Conservation (phyloP, 2,113 vertebrate genomes). For the Hippocampus barbouri region DNA sequence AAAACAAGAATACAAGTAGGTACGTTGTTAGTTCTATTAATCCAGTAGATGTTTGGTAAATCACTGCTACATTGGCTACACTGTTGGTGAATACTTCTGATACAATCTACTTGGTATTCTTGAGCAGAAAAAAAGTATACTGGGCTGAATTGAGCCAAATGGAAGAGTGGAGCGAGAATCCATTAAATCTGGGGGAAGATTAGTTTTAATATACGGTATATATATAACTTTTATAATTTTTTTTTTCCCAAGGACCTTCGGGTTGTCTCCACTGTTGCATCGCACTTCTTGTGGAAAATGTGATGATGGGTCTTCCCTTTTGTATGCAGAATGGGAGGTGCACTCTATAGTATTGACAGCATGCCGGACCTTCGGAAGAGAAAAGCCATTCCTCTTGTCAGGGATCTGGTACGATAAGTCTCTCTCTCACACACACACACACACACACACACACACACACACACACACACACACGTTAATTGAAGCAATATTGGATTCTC, state of each 20-base stretch:
- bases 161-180: neutral
- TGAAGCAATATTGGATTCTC: neutral
- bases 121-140: neutral
- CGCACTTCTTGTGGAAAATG: slow-evolving; percentile 1
- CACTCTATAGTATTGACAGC: slow-evolving; percentile 97
- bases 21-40: neutral
- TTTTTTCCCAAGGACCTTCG: neutral
- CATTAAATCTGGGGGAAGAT: neutral
- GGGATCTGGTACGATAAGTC: slow-evolving; percentile 86
- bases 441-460: neutral
- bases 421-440: neutral
- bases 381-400: slow-evolving; percentile 92
- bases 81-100: neutral
- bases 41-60: slow-evolving; percentile 15
- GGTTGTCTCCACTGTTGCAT: neutral
- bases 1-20: neutral
- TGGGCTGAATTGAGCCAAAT: neutral
- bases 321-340: slow-evolving; percentile 84
- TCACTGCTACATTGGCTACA: slow-evolving; percentile 49
- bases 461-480: neutral
- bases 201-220: neutral
- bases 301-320: slow-evolving; percentile 9
- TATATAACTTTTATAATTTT: too few relatives aligned
- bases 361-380: slow-evolving; percentile 98
- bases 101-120: slow-evolving; percentile 13